Evolutionary conservation across 2,888 invertebrate species (phyloP).

Genomic region (Stomorhina lunata): DNA sequence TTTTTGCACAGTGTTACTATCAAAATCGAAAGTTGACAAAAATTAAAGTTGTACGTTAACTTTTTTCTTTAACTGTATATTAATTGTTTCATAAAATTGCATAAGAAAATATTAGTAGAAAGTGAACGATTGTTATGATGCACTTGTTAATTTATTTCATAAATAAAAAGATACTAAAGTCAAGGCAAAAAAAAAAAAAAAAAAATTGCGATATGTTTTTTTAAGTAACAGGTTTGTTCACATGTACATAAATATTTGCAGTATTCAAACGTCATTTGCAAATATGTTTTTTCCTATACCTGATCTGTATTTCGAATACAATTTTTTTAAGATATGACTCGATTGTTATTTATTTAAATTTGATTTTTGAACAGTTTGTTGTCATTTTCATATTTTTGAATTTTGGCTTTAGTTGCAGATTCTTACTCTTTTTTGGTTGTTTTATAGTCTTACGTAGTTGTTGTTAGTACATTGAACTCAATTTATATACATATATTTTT

Average conservation of each 20-base stretch:
- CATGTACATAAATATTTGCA: too few relatives aligned
- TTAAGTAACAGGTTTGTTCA: constrained; percentile 2
- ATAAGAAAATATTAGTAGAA: background rate
- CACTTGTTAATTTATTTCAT: background rate
- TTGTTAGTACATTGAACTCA: constrained; percentile 57
- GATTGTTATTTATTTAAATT: constrained; percentile 19
- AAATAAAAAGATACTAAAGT: background rate
- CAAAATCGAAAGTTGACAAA: too few relatives aligned
- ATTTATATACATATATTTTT: background rate
- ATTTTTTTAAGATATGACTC: background rate
- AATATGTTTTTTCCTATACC: background rate
- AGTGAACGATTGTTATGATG: background rate
- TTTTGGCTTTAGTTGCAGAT: constrained; percentile 28
- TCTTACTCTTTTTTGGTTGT: constrained; percentile 1
- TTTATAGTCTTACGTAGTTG: background rate
- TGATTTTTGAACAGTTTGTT: constrained; percentile 7
- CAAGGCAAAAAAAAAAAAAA: background rate
- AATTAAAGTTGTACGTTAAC: too few relatives aligned
- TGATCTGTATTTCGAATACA: background rate
- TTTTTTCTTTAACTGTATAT: background rate
- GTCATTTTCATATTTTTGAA: background rate
- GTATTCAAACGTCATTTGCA: background rate
- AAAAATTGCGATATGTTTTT: too few relatives aligned
- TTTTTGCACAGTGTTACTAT: too few relatives aligned
- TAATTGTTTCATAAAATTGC: background rate